Evolutionary conservation across 2,888 invertebrate genomes (phyloP), one percentile per base, ranked within the genome.

Genomic region (Escarpia spicata): DNA sequence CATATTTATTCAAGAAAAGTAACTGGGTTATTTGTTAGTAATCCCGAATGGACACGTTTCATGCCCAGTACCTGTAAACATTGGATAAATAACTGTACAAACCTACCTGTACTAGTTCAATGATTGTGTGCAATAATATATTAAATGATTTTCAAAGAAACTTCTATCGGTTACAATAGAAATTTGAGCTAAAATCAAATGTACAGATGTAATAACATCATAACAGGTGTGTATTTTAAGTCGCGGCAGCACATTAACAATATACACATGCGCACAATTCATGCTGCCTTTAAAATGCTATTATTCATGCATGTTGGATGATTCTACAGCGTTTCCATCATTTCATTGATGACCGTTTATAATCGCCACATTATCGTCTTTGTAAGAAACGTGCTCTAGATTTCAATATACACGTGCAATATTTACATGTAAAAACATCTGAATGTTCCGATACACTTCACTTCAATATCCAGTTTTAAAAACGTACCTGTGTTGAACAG

Each of bases 341-440:
- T 26, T 26, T 75, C 3, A 75, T 26, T 75, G 75, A 75, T 75
- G 75, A 75, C 75, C 52, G 52, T 75, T 75, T n/a, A 75, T 75
- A 75, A 75, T 26, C 75, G 26, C 75, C 75, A 75, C 75, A 75
- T 26, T 75, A n/a, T 75, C 75, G 26, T 26, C 75, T 75, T 75
- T 26, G 26, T 75, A 75, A 75, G 75, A 75, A 75, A 75, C 6
- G 26, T 75, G 75, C 75, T 75, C 75, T 75, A 75, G n/a, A 75
- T 75, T 75, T 75, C n/a, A 75, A 75, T 75, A 75, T 75, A 75
- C 75, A 26, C 26, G 75, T 75, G 75, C 75, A 15, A 75, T 75
- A 75, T 75, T 75, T 75, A 75, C 75, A 75, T 75, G 75, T 75
- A 75, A 75, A 75, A 75, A 75, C 75, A 75, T 75, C 75, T 75